Base-by-base conservation (phyloP, 2,113 vertebrate species). In the Motacilla tschutschensis region DNA sequence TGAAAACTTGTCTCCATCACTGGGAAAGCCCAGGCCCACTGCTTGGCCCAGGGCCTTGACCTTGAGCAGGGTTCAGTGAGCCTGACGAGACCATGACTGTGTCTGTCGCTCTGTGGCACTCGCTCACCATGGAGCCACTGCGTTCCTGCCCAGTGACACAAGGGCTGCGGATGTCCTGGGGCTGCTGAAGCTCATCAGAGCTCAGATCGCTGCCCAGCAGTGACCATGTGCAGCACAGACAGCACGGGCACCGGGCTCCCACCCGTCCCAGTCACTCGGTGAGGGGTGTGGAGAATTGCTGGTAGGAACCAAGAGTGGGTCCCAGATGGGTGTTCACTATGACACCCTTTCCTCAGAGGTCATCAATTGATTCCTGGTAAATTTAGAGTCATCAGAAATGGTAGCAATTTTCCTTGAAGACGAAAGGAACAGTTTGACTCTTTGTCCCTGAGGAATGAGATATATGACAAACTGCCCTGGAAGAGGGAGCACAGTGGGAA, bases 221-320 rank as follows among this genome's bases (percentile, higher is more conserved):
- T 58, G 60, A 29, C 57, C 25, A 9, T 16, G 17, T 0, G 1
- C 35, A 14, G n/a, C 50, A 46, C 5, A 33, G 60, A 40, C 43
- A 25, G 38, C 51, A 72, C 17, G 8, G 73, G 22, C 26, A 50
- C 20, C 1, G 0, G 43, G 25, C 28, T 57, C 28, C 0, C 0
- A 19, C 36, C 21, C 12, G 44, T 41, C 57, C 20, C 69, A 16
- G 50, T 35, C 46, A 57, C 17, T 75, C 0, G 0, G 2, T 50
- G 22, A 65, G 25, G 10, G 7, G 20, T 44, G 17, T 3, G 3
- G 22, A 70, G 43, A 62, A 50, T n/a, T 54, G 41, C 22, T 73
- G 0, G 0, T 38, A n/a, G n/a, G 75, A 72, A n/a, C 69, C n/a
- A 72, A 19, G 18, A 79, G 12, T 18, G 22, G 10, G 16, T 91